Evolutionary conservation across 2,888 invertebrate species (phyloP), one percentile per base, ranked within the genome.

Genomic region (Philereme transversata): DNA sequence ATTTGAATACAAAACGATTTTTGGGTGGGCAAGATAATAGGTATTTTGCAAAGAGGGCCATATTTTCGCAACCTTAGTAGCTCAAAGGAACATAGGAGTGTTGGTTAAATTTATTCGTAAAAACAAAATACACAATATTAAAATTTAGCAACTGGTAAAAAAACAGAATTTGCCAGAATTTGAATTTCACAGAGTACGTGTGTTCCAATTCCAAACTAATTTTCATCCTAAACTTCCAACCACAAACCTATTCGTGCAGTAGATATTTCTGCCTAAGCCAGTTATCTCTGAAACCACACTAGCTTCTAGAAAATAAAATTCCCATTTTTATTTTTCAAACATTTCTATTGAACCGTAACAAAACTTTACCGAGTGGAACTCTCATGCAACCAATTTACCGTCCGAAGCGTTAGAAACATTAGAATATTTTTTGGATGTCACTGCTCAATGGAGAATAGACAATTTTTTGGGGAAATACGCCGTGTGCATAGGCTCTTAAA

Each of bases 281-380:
- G 56, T 62, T 51, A 62, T 58, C 51, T 62, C 51, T 40, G 47
- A 49, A 55, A 44, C 55, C 48, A 55, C 51, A 58, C n/a, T 44
- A 53, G 48, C 34, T n/a, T 46, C 36, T 40, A 6, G 48, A 44
- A 52, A 55, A 58, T 55, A 54, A 58, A 62, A 62, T 55, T 44
- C 58, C 34, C 40, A 11, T 5, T 55, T 62, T 65, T 62, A 66
- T 67, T 60, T 60, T 57, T 38, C 35, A 45, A 53, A 62, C 62
- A 60, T 67, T 60, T 60, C 50, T 36, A 62, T 64, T 53, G 50
- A 46, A 46, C 54, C 55, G 46, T 46, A 50, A 57, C 48, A 53
- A 57, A 61, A 60, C 59, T 60, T 60, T 49, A 53, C 53, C 44
- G 52, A 44, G 11, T 46, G 38, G 48, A 55, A 46, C 33, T 62